These are phyloP conservation scores for Rhea americana DNA, from an alignment of 2,113 vertebrate species.

Conservation along the genomic window DNA sequence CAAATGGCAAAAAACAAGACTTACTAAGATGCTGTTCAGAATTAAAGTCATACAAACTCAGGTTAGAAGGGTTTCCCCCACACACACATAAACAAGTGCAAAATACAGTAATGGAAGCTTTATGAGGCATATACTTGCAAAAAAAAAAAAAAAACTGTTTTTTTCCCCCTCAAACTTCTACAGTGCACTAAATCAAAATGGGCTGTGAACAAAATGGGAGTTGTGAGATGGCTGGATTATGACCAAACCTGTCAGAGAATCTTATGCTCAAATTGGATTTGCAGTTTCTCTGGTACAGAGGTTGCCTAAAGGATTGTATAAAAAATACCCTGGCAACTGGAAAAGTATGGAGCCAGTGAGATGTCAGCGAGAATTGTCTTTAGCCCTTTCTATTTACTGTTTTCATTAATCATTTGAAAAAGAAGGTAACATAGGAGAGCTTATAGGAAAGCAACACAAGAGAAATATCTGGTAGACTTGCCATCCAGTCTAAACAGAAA, in stretches of 20 bases:
- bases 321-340: neutral
- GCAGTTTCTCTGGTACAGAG: neutral
- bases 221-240: neutral
- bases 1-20: neutral
- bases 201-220: neutral
- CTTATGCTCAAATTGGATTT: neutral
- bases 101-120: neutral
- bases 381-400: neutral
- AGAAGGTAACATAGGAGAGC: neutral
- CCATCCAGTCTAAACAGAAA: neutral
- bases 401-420: neutral
- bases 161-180: neutral
- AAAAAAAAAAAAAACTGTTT: neutral
- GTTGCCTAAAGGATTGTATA: neutral
- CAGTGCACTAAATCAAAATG: neutral
- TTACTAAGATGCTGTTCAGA: neutral
- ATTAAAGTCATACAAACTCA: neutral
- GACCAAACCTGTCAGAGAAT: neutral
- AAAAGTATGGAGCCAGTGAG: neutral
- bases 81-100: neutral
- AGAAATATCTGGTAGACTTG: neutral
- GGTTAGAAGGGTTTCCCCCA: neutral
- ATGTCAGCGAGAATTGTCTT: neutral
- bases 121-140: neutral
- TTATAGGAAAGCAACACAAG: neutral